Base-by-base conservation (phyloP, 2,113 vertebrate species). In the Cyrtonyx montezumae region DNA sequence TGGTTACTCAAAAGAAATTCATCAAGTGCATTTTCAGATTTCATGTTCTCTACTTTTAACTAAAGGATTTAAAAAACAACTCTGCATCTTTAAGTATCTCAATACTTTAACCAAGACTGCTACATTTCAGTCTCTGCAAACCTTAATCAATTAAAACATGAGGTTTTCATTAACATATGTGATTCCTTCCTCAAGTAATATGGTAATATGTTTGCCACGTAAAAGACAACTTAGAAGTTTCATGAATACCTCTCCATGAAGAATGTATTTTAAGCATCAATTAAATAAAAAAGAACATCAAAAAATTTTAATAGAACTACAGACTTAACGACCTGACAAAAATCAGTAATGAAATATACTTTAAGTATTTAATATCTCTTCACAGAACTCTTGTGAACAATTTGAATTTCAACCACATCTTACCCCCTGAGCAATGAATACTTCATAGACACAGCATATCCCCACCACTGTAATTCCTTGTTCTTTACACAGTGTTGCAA, bases 381-480 rank as follows among this genome's bases (percentile, higher is more conserved):
- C 87, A 65, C 12, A 91, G 15, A 73, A 95, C 32, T 79, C 55
- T 65, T 49, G 36, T 83, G 73, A 66, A 79, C 26, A 77, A 86
- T 79, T 67, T 56, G 37, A 49, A 89, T 96, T 87, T 84, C 40
- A 94, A 59, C 16, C 18, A 37, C 32, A 85, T 42, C 98, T 99
- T 98, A 99, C 99, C 98, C 98, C 98, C 96, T 99, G 99, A 76
- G 99, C 99, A 91, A 99, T 97, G 96, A 99, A 99, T 79, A 99
- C 99, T 97, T 99, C 99, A 70, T 99, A 98, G 17, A 99, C 97
- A 91, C 99, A 99, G 97, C 99, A 99, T 97, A 99, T 99, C 56
- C 99, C 99, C 58, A 99, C 98, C 42, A 99, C 99, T 1, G 99
- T 99, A 96, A 99, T 99, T 86, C 99, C 99, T 95, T 99, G 99